A percentile compares a stretch with the other conserved stretches of the same genome.
Conservation (phyloP, 2,113 vertebrate species). For the Aegithalos caudatus region DNA sequence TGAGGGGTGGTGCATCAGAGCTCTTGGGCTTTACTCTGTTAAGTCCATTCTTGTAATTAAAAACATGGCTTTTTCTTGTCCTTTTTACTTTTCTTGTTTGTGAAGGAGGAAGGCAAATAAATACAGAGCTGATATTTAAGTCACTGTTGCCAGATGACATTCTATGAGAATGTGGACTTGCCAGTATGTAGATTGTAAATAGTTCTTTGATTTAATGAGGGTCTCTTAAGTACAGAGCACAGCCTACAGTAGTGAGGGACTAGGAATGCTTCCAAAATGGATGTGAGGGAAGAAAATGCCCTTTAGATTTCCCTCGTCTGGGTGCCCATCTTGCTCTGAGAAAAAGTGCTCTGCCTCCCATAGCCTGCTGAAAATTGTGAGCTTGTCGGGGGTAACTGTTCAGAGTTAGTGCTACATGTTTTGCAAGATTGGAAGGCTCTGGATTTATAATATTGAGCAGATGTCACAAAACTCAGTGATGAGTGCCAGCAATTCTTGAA, state of each 20-base stretch:
- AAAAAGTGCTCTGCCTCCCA: not conserved
- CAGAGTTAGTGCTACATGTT: not conserved
- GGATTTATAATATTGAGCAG: conserved; percentile 24
- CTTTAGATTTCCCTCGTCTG: not conserved
- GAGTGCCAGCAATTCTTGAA: not conserved
- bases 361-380: not conserved
- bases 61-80: not conserved
- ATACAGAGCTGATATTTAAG: not conserved
- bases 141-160: conserved; percentile 22
- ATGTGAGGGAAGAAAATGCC: not conserved
- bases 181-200: conserved; percentile 52
- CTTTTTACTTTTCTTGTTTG: not conserved
- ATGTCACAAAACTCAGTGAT: not conserved
- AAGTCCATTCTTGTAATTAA: not conserved
- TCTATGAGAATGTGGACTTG: conserved; percentile 38
- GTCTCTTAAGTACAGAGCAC: conserved; percentile 4
- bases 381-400: not conserved
- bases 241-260: not conserved
- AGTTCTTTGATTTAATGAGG: conserved; percentile 42
- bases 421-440: not conserved
- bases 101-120: not conserved
- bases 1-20: not conserved
- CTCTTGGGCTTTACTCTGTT: not conserved
- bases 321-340: not conserved
- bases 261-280: conserved; percentile 22